Percentiles rank a stretch among this genome's conserved stretches.
phyloP scores from a whole-genome alignment of 2,113 vertebrate species.

The Spilogale gracilis region DNA sequence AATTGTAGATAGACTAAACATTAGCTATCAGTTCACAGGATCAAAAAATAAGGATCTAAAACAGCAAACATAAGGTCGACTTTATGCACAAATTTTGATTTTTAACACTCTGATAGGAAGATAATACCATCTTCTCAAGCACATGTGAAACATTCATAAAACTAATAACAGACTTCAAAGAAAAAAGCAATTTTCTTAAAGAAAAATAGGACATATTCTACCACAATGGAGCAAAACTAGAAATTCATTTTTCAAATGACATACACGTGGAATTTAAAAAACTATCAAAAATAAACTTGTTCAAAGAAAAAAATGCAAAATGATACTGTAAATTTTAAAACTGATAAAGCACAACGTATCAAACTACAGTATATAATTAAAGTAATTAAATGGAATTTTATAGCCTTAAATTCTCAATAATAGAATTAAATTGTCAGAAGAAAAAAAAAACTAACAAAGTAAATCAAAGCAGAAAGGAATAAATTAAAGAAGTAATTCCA shows the following conservation, averaged over 20 bases:
- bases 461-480: not conserved
- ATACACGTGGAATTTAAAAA: not conserved
- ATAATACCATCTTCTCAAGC: not conserved
- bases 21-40: not conserved
- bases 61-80: not conserved
- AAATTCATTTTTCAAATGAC: not conserved
- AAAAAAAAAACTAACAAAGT: not conserved
- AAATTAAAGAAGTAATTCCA: not conserved
- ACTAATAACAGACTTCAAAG: not conserved
- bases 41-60: not conserved
- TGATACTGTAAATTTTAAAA: not conserved
- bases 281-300: not conserved
- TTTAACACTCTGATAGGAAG: not conserved
- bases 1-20: not conserved
- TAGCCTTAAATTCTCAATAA: not conserved
- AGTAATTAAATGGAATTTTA: not conserved
- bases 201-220: not conserved
- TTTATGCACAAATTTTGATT: not conserved
- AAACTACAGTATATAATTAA: not conserved
- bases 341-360: not conserved
- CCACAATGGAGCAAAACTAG: not conserved
- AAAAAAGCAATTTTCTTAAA: not conserved
- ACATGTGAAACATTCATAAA: not conserved
- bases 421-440: not conserved
- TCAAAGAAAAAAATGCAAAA: not conserved